A percentile compares a stretch with the other conserved stretches of the same genome.
Conservation (phyloP, 2,888 invertebrate species). For the Plusia festucae region DNA sequence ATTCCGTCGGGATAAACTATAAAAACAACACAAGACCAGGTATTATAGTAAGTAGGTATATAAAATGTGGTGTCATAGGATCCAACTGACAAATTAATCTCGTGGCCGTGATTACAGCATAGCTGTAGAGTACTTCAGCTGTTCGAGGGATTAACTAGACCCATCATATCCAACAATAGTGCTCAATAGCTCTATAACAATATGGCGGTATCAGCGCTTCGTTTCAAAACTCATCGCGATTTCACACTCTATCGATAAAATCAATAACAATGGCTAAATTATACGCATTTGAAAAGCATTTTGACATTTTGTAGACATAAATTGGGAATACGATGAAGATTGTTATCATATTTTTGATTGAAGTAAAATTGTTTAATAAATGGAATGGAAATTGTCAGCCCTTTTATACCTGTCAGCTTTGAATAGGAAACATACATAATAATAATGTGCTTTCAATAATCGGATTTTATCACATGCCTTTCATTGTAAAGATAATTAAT, state of each 20-base stretch:
- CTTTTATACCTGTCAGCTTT: not conserved
- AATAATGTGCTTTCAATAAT: not conserved
- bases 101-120: not conserved
- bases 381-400: not conserved
- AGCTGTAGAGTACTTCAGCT: not conserved
- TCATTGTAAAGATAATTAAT: not conserved
- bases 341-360: not conserved
- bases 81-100: not conserved
- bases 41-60: no score
- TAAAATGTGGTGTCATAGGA: no score
- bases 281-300: not conserved
- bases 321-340: not conserved
- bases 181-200: not conserved
- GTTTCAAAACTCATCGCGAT: not conserved
- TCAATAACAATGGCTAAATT: not conserved
- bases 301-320: slow-evolving; percentile 1
- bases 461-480: not conserved
- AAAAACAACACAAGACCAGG: not conserved
- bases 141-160: not conserved
- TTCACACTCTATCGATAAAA: not conserved
- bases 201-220: not conserved
- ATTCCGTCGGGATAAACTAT: not conserved
- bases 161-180: not conserved
- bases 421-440: not conserved
- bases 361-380: slow-evolving; percentile 1